Conservation (phyloP, 2,797 vertebrate genomes). For the Loriculus beryllinus region DNA sequence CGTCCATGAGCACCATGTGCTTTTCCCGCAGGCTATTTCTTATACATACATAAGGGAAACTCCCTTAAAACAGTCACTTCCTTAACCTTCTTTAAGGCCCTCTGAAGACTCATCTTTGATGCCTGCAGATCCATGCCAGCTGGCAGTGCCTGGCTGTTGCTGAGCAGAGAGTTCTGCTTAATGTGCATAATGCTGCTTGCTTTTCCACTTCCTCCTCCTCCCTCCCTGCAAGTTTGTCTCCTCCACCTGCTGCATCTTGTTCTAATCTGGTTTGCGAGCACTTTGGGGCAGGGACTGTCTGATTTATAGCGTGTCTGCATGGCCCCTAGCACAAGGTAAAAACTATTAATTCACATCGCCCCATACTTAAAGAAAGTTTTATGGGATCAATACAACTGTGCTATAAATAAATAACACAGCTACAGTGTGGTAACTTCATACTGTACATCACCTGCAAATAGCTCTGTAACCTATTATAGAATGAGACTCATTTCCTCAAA, state of each 20-base stretch:
- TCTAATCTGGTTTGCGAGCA: slow-evolving; percentile 54
- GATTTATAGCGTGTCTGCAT: slow-evolving; percentile 50
- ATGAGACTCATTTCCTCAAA: neutral
- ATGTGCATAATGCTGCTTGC: neutral
- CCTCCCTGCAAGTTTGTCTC: slow-evolving; percentile 46
- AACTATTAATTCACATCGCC: slow-evolving; percentile 46
- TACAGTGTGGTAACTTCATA: neutral
- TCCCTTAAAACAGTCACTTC: slow-evolving; percentile 54
- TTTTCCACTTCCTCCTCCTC: slow-evolving; percentile 54
- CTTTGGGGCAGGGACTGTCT: slow-evolving; percentile 59
- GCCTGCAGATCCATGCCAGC: slow-evolving; percentile 43
- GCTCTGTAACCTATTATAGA: neutral
- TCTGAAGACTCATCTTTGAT: slow-evolving; percentile 41
- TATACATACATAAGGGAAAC: slow-evolving; percentile 49
- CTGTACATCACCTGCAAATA: neutral
- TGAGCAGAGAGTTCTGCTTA: slow-evolving; percentile 55
- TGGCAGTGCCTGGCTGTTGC: slow-evolving; percentile 31
- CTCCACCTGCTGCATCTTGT: slow-evolving; percentile 64
- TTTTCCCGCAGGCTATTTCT: slow-evolving; percentile 27
- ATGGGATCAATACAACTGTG: slow-evolving; percentile 41
- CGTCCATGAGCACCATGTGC: slow-evolving; percentile 1
- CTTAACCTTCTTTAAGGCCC: slow-evolving; percentile 19
- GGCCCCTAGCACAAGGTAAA: slow-evolving; percentile 42
- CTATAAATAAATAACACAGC: slow-evolving; percentile 4
- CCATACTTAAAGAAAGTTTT: slow-evolving; percentile 34